phyloP scores from a whole-genome alignment of 2,797 vertebrate species.

The Cyclopterus lumpus region DNA sequence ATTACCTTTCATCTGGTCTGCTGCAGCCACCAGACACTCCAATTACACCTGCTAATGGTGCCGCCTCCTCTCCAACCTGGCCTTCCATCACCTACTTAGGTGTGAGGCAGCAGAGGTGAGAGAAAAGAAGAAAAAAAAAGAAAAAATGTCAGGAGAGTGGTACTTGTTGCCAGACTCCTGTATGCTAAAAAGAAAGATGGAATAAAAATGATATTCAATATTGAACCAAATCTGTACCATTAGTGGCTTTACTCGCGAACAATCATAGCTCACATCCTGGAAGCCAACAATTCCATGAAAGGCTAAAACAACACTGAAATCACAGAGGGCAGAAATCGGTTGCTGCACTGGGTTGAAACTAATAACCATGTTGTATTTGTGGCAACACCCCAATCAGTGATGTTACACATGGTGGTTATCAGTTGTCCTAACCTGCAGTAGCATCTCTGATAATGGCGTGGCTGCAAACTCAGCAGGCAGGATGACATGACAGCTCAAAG shows the following conservation, averaged over 20 bases:
- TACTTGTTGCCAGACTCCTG: slow-evolving; percentile 5
- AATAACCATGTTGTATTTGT: neutral
- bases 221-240: neutral
- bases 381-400: neutral
- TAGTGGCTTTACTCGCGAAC: slow-evolving; percentile 3
- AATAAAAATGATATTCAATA: neutral
- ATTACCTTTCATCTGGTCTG: slow-evolving; percentile 69
- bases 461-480: neutral
- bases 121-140: slow-evolving; percentile 14
- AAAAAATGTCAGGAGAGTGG: slow-evolving; percentile 14
- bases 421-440: neutral
- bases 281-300: neutral
- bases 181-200: neutral
- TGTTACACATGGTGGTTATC: slow-evolving; percentile 1
- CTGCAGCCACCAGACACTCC: slow-evolving; percentile 54
- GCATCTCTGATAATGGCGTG: neutral
- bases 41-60: slow-evolving; percentile 72
- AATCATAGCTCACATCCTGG: neutral
- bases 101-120: slow-evolving; percentile 25
- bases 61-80: slow-evolving; percentile 47
- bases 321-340: neutral
- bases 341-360: neutral
- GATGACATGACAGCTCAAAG: neutral
- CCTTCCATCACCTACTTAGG: slow-evolving; percentile 27
- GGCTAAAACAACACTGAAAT: slow-evolving; percentile 1